A percentile compares a stretch with the other conserved stretches of the same genome.
phyloP scores from a whole-genome alignment of 2,888 invertebrate species.

The Panzeria rudis region DNA sequence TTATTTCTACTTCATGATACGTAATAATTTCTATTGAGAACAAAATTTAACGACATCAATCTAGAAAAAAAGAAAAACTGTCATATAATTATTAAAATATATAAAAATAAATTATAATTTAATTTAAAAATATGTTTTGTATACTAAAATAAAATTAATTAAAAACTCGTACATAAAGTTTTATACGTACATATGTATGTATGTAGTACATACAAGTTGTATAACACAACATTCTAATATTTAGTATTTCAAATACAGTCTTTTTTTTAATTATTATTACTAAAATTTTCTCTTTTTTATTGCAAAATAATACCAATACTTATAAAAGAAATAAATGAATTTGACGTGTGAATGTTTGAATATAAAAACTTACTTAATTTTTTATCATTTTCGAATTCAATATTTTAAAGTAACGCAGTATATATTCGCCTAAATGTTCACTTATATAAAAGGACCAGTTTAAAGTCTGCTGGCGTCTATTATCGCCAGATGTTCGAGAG shows the following conservation, averaged over 20 bases:
- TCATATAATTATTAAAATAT: constrained; percentile 12
- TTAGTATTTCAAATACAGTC: constrained; percentile 63
- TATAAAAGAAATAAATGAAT: constrained; percentile 6
- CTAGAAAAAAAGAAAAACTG: background rate
- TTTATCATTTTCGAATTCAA: constrained; percentile 72
- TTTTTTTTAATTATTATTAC: constrained; percentile 42
- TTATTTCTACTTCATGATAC: background rate
- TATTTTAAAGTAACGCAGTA: constrained; percentile 81
- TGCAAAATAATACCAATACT: constrained; percentile 31
- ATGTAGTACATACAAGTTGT: background rate
- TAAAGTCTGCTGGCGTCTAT: constrained; percentile 43
- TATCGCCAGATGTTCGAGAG: constrained; percentile 58
- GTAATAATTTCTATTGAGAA: constrained; percentile 49
- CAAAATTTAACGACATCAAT: constrained; percentile 33
- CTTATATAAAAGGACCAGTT: constrained; percentile 81
- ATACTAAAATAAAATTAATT: constrained; percentile 37
- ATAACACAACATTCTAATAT: constrained; percentile 22
- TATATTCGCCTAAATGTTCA: constrained; percentile 80
- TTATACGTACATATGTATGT: constrained; percentile 21
- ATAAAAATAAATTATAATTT: constrained; percentile 34
- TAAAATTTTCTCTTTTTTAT: background rate
- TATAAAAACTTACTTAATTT: constrained; percentile 47
- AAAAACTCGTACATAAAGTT: constrained; percentile 48
- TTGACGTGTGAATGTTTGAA: constrained; percentile 2
- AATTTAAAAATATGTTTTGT: constrained; percentile 23